Percentiles rank a stretch among this genome's conserved stretches.
Evolutionary conservation across 2,888 invertebrate species (phyloP).

Genomic region (Hemaris fuciformis): DNA sequence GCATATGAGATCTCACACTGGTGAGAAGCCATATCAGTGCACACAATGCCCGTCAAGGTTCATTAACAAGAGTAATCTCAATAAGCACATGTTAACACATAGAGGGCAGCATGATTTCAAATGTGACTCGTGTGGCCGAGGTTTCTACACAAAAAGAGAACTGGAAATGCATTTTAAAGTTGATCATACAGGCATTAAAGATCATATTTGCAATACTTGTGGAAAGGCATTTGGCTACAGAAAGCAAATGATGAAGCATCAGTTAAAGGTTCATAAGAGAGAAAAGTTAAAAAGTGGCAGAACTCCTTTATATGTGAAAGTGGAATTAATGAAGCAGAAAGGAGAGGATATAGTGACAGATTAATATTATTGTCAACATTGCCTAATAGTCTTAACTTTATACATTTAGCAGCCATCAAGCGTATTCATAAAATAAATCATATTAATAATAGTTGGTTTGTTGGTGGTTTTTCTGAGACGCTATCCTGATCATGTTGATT

Average conservation of each 20-base stretch:
- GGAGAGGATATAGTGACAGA: slow-evolving; percentile 26
- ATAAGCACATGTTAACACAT: slow-evolving; percentile 62
- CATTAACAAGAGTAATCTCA: slow-evolving; percentile 69
- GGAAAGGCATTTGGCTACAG: slow-evolving; percentile 69
- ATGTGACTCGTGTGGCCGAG: slow-evolving; percentile 62
- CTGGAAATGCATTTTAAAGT: slow-evolving; percentile 67
- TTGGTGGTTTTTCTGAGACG: no score
- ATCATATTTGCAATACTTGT: slow-evolving; percentile 64
- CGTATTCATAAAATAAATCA: no score
- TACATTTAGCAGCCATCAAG: no score
- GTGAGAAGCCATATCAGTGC: slow-evolving; percentile 70
- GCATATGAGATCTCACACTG: slow-evolving; percentile 72
- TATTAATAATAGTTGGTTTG: no score
- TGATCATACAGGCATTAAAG: slow-evolving; percentile 65
- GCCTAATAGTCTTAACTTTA: background rate
- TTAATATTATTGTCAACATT: background rate
- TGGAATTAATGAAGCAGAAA: slow-evolving; percentile 47
- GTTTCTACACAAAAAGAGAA: slow-evolving; percentile 58
- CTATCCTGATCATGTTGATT: no score
- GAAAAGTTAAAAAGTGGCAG: slow-evolving; percentile 61
- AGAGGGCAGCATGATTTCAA: slow-evolving; percentile 54
- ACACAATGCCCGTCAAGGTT: slow-evolving; percentile 60
- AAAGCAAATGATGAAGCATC: slow-evolving; percentile 74
- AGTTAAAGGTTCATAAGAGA: slow-evolving; percentile 67
- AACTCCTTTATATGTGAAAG: slow-evolving; percentile 63